A percentile compares a stretch with the other conserved stretches of the same genome.
Evolutionary conservation across 2,797 vertebrate species (phyloP).

Genomic region (Cryptoblepharus egeriae): DNA sequence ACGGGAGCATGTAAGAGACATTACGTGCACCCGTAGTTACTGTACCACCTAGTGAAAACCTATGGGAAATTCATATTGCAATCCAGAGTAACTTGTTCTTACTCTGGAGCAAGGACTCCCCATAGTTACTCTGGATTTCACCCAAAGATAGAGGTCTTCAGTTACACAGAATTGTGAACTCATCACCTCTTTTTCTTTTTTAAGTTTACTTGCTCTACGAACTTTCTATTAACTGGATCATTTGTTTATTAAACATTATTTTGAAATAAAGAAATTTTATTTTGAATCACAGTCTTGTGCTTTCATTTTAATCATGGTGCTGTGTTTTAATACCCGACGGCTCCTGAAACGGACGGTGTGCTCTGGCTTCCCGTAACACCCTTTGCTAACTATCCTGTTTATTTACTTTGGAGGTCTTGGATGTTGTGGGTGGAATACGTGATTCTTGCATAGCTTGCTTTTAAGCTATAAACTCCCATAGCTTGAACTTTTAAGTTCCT

Average conservation of each 20-base stretch:
- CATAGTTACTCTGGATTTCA: no score
- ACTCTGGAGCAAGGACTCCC: no score
- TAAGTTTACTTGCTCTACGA: slow-evolving; percentile 67
- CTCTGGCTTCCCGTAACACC: slow-evolving; percentile 31
- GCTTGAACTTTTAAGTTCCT: slow-evolving; percentile 6
- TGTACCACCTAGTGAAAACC: no score
- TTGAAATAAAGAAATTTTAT: slow-evolving; percentile 79
- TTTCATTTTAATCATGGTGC: slow-evolving; percentile 37
- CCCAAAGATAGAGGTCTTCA: slow-evolving; percentile 29
- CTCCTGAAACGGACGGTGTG: slow-evolving; percentile 24
- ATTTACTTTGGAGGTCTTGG: not conserved
- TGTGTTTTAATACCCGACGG: slow-evolving; percentile 29
- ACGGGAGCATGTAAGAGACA: no score
- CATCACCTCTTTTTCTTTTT: slow-evolving; percentile 40
- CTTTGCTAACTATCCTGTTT: slow-evolving; percentile 25
- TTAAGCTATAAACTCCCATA: no score
- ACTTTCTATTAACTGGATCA: slow-evolving; percentile 73
- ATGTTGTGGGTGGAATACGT: not conserved
- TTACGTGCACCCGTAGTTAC: no score
- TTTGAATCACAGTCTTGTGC: slow-evolving; percentile 60
- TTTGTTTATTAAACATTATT: slow-evolving; percentile 74
- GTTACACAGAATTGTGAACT: slow-evolving; percentile 57
- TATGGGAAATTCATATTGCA: no score
- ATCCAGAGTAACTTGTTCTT: no score
- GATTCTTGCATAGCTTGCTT: not conserved